Base-by-base conservation (phyloP, 2,888 invertebrate genomes). In the Germaria angustata region DNA sequence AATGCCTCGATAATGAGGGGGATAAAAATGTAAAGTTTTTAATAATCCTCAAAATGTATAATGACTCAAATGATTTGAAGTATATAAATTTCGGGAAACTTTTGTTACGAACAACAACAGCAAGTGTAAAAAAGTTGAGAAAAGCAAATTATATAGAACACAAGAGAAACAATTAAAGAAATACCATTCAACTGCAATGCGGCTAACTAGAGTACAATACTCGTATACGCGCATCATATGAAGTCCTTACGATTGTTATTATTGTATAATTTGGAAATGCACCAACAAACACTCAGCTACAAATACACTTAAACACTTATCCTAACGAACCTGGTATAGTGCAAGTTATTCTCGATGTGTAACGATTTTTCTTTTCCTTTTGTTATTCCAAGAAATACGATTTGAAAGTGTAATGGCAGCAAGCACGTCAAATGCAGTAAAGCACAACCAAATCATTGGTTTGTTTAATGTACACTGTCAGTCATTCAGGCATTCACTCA, bases 371-470 rank as follows among this genome's bases (percentile, higher is more conserved):
- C 13, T 17, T 8, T 69, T 32, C n/a, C 9, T 32, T 32, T 7
- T 41, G 11, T 0, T 44, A n/a, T 66, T 55, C 15, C 7, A 76
- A 71, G 49, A 57, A 72, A 51, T 34, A 49, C 51, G 28, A 49
- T 76, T 72, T 79, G 32, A 49, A 82, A 79, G 39, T 82, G 71
- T 79, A 80, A 66, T n/a, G 32, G 32, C 68, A 75, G 57, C 77
- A 82, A 75, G 57, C 77, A 82, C 66, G 46, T 79, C 82, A 82
- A 79, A 79, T 79, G 65, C 79, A 79, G 65, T 65, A 69, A 73
- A 81, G 69, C 39, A 79, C 65, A 75, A 79, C 82, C 82, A 75
- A n/a, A 75, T 79, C 65, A 79, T 71, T 76, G 79, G 82, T 79
- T 71, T 79, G 34, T 59, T 72, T 80, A 80, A 73, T 41, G 59